A percentile compares a stretch with the other conserved stretches of the same genome.
phyloP scores from a whole-genome alignment of 2,113 vertebrate genomes.

The Archilochus colubris region DNA sequence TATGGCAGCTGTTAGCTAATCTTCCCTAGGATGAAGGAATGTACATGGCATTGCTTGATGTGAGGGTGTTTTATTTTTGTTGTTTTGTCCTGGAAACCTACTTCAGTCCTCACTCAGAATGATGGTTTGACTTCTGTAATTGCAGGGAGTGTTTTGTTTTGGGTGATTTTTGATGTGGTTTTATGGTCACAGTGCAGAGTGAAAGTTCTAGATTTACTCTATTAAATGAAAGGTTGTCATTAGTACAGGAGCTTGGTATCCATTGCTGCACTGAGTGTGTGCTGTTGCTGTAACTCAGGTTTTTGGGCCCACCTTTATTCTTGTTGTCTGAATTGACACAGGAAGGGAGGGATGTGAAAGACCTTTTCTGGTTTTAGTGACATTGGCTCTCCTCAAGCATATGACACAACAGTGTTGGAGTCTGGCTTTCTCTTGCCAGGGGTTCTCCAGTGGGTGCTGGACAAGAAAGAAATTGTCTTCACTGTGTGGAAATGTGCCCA shows the following conservation, averaged over 20 bases:
- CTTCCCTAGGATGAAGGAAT: neutral
- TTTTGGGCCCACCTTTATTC: neutral
- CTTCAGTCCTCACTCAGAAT: neutral
- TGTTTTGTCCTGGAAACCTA: neutral
- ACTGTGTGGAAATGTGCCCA: neutral
- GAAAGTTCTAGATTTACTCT: neutral
- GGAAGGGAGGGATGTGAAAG: neutral
- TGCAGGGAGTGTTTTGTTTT: conserved; percentile 34
- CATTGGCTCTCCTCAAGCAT: neutral
- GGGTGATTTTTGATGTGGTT: conserved; percentile 46
- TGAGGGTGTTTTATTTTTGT: neutral
- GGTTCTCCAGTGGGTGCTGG: neutral
- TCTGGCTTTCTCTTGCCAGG: neutral
- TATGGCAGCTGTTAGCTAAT: neutral
- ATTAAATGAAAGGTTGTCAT: neutral
- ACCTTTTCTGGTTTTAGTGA: neutral
- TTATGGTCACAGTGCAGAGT: neutral
- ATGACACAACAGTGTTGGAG: neutral
- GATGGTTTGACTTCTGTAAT: conserved; percentile 9
- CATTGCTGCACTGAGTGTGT: neutral
- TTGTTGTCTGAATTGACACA: neutral
- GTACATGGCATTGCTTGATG: neutral
- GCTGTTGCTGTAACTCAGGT: neutral
- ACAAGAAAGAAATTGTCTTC: neutral
- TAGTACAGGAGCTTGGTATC: neutral